These are phyloP conservation scores for Pholis gunnellus DNA, from an alignment of 2,113 vertebrate genomes.

Conservation along the genomic window DNA sequence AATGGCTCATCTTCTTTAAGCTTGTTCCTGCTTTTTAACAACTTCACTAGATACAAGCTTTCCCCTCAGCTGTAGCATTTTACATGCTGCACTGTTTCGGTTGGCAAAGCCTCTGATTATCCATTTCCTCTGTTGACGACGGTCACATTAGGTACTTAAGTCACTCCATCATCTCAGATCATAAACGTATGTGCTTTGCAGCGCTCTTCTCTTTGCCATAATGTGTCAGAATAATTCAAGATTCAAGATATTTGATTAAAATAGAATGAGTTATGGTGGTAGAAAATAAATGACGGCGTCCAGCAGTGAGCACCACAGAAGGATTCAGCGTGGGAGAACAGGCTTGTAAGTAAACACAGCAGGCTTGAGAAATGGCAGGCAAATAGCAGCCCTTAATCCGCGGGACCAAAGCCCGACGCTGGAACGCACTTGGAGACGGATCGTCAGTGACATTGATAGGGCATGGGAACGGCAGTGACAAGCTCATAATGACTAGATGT, in stretches of 20 bases:
- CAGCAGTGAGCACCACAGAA: slow-evolving; percentile 54
- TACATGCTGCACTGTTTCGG: slow-evolving; percentile 46
- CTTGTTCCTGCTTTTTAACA: slow-evolving; percentile 39
- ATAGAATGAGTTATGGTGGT: slow-evolving; percentile 38
- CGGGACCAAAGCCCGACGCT: slow-evolving; percentile 31
- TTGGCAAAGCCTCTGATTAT: slow-evolving; percentile 50
- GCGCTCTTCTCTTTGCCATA: not conserved
- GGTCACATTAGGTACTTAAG: slow-evolving; percentile 31
- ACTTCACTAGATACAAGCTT: slow-evolving; percentile 29
- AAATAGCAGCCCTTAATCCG: slow-evolving; percentile 53
- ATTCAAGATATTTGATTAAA: slow-evolving; percentile 29
- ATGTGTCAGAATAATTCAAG: slow-evolving; percentile 18
- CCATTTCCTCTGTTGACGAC: slow-evolving; percentile 57
- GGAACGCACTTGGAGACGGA: slow-evolving; percentile 32
- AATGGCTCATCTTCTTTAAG: slow-evolving; percentile 15
- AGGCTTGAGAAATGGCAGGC: slow-evolving; percentile 35
- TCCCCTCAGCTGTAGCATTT: slow-evolving; percentile 23
- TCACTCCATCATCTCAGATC: slow-evolving; percentile 49
- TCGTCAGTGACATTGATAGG: slow-evolving; percentile 47
- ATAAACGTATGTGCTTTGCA: not conserved
- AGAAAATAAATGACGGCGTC: slow-evolving; percentile 36
- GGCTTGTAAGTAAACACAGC: slow-evolving; percentile 65
- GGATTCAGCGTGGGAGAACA: slow-evolving; percentile 45
- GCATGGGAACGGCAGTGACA: slow-evolving; percentile 66
- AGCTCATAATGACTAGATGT: slow-evolving; percentile 38